These are phyloP conservation scores for Acanthosepion pharaonis DNA, from an alignment of 2,888 invertebrate species.

Conservation along the genomic window DNA sequence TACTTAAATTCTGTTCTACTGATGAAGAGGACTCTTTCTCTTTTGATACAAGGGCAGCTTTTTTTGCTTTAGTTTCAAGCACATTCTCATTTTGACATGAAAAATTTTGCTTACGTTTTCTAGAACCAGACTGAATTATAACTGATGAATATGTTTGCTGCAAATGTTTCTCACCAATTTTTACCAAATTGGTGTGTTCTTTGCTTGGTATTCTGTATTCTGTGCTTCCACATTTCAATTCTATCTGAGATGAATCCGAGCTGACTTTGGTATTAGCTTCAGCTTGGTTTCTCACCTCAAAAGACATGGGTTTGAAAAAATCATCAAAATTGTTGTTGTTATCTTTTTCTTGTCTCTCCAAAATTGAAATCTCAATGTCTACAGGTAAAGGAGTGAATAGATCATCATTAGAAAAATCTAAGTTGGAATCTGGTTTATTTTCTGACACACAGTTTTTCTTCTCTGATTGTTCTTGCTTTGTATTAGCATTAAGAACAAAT, in stretches of 20 bases:
- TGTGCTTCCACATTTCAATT: neutral
- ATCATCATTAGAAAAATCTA: slow-evolving; percentile 37
- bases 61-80: neutral
- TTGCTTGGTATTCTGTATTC: neutral
- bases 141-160: neutral
- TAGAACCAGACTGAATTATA: neutral
- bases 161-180: neutral
- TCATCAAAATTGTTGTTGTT: neutral
- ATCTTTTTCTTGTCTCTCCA: neutral
- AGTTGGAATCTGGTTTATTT: neutral
- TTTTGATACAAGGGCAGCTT: neutral
- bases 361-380: neutral
- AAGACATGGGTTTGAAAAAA: neutral
- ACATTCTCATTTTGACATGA: neutral
- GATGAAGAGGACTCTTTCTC: neutral
- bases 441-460: neutral
- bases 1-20: slow-evolving; percentile 53
- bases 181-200: neutral
- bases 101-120: neutral
- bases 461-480: neutral
- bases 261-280: neutral
- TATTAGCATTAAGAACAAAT: neutral
- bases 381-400: neutral
- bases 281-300: neutral
- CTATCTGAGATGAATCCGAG: neutral